These are phyloP conservation scores for Cynocephalus volans DNA, from an alignment of 2,113 vertebrate species.

Conservation along the genomic window DNA sequence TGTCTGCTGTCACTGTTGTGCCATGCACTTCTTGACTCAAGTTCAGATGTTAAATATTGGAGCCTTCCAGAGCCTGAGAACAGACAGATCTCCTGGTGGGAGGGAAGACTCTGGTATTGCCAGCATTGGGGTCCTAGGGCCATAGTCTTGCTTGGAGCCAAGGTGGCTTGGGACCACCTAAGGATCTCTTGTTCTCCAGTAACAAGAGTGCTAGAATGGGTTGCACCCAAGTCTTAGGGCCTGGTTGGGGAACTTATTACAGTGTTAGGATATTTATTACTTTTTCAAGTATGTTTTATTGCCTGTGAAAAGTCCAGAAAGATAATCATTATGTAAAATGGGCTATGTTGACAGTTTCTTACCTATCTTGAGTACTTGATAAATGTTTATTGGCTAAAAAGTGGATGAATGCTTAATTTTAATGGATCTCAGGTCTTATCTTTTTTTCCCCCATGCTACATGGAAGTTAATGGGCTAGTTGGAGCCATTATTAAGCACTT, in stretches of 20 bases:
- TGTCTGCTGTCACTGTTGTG: background rate
- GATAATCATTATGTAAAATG: background rate
- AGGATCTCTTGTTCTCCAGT: background rate
- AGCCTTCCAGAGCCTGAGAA: background rate
- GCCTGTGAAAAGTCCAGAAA: slow-evolving; percentile 21
- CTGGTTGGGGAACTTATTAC: background rate
- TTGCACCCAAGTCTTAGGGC: background rate
- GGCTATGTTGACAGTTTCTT: background rate
- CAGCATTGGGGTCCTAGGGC: background rate
- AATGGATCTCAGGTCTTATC: slow-evolving; percentile 24
- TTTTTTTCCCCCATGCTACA: background rate
- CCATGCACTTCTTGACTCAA: background rate
- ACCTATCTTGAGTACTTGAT: background rate
- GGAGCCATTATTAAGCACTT: slow-evolving; percentile 25
- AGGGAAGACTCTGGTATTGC: background rate
- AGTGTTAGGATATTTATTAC: slow-evolving; percentile 1
- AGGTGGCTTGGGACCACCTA: background rate
- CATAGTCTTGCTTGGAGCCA: background rate
- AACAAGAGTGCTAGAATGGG: background rate
- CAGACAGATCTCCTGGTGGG: background rate
- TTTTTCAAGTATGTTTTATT: background rate
- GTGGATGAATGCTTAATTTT: slow-evolving; percentile 44
- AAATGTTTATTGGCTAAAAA: slow-evolving; percentile 48
- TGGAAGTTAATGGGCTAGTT: slow-evolving; percentile 60
- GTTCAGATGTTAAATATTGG: background rate